Conservation (phyloP, 2,113 vertebrate species). For the Azemiops feae region DNA sequence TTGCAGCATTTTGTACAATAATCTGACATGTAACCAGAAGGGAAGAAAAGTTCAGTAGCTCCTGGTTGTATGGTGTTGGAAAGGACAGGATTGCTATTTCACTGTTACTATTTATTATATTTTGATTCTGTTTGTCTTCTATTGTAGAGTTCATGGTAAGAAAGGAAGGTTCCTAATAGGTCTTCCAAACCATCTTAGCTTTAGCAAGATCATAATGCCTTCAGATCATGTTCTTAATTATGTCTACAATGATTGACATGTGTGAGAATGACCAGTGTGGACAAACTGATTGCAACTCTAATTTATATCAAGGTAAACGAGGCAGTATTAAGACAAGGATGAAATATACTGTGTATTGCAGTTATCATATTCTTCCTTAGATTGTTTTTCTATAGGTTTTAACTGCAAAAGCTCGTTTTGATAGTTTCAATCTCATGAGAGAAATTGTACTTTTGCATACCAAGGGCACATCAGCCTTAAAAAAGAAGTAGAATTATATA, state of each 20-base stretch:
- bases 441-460: neutral
- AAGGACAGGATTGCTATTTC: neutral
- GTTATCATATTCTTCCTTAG: neutral
- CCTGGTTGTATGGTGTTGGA: neutral
- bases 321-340: neutral
- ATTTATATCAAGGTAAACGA: neutral
- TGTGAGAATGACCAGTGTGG: neutral
- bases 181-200: neutral
- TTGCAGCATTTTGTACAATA: neutral
- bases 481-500: slow-evolving; percentile 12
- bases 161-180: neutral
- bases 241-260: neutral
- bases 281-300: neutral
- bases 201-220: neutral
- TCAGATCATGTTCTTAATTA: neutral
- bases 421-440: slow-evolving; percentile 6
- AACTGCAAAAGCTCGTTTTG: neutral
- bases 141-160: neutral
- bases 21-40: neutral
- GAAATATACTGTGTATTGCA: neutral
- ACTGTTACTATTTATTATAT: neutral
- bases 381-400: neutral
- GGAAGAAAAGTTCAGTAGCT: neutral
- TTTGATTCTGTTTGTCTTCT: neutral
- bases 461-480: slow-evolving; percentile 26